Conservation (phyloP, 1,140 invertebrate genomes). For the Antheraea pernyi region DNA sequence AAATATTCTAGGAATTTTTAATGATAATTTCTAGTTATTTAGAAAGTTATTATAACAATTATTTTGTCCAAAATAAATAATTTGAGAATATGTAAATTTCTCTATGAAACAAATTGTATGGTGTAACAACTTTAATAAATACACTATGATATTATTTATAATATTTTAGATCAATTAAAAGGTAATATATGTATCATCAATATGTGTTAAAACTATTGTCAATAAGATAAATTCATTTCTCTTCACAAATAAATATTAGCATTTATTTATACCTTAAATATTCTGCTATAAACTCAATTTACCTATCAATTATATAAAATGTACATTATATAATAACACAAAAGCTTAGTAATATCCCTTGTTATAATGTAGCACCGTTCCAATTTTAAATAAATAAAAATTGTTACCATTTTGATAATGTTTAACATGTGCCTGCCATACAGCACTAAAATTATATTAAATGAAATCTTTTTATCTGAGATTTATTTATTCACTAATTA, state of each 20-base stretch:
- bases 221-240: constrained; percentile 14
- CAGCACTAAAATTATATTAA: neutral
- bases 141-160: neutral
- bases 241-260: neutral
- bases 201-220: constrained; percentile 27
- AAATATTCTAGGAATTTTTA: no score
- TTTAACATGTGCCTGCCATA: neutral
- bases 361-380: constrained; percentile 57
- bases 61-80: no score
- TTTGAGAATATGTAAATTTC: no score
- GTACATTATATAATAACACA: constrained; percentile 3
- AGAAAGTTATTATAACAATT: no score
- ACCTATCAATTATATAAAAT: constrained; percentile 2
- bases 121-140: neutral
- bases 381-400: constrained; percentile 23
- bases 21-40: no score
- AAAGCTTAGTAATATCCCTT: constrained; percentile 20
- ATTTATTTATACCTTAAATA: neutral
- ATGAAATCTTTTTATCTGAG: neutral
- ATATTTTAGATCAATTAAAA: neutral
- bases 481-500: neutral
- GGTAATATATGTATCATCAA: neutral
- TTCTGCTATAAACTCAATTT: neutral
- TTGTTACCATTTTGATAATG: neutral
- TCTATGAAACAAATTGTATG: no score